phyloP scores from a whole-genome alignment of 2,797 vertebrate genomes.

The Coreius guichenoti region DNA sequence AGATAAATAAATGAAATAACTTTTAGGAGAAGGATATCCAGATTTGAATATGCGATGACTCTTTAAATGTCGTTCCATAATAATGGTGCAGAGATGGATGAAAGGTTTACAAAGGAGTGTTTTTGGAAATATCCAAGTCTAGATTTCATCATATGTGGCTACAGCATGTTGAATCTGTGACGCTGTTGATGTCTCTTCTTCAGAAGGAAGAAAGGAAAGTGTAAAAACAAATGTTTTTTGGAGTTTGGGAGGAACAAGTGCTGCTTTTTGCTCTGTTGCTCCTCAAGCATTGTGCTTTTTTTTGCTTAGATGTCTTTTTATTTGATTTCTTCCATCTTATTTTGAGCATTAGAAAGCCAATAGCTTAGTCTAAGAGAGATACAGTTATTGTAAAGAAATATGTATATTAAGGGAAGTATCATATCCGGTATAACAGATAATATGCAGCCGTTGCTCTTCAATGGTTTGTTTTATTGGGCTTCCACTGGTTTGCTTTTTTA shows the following conservation, averaged over 20 bases:
- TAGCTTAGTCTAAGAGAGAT: slow-evolving; percentile 58
- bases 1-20: slow-evolving; percentile 22
- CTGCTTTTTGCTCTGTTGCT: slow-evolving; percentile 46
- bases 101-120: slow-evolving; percentile 33
- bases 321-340: slow-evolving; percentile 49
- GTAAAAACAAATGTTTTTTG: slow-evolving; percentile 18
- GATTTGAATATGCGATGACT: slow-evolving; percentile 1
- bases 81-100: neutral
- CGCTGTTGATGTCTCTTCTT: slow-evolving; percentile 17
- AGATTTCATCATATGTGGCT: slow-evolving; percentile 22
- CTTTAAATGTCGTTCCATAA: neutral
- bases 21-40: neutral
- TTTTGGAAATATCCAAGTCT: slow-evolving; percentile 4
- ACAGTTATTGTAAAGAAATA: slow-evolving; percentile 32
- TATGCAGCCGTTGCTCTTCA: slow-evolving; percentile 83
- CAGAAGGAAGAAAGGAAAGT: slow-evolving; percentile 37
- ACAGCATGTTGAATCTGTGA: neutral
- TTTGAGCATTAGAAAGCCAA: slow-evolving; percentile 30
- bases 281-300: slow-evolving; percentile 50
- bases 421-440: slow-evolving; percentile 66
- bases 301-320: slow-evolving; percentile 68
- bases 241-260: slow-evolving; percentile 7
- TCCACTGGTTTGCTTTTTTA: slow-evolving; percentile 75
- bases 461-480: slow-evolving; percentile 77
- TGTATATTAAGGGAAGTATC: slow-evolving; percentile 65